phyloP scores from a whole-genome alignment of 2,888 invertebrate genomes.

The Cosmia pyralina region DNA sequence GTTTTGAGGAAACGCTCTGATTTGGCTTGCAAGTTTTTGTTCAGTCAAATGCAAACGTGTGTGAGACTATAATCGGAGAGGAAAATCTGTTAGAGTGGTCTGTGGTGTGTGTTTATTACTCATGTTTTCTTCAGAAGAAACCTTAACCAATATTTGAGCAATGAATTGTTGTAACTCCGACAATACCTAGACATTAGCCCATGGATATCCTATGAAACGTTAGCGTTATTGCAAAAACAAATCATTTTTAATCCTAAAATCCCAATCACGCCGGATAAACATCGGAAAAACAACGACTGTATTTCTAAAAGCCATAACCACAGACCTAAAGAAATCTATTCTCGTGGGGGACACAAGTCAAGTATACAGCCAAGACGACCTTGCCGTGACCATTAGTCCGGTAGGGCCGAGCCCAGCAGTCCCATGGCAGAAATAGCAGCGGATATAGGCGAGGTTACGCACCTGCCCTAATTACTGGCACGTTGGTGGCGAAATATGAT shows the following conservation, averaged over 20 bases:
- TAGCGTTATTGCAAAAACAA: not conserved
- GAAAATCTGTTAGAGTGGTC: not conserved
- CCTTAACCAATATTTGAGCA: not conserved
- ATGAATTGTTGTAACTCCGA: not conserved
- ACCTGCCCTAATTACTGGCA: conserved; percentile 76
- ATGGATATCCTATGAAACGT: not conserved
- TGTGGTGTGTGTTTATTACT: too few species aligned
- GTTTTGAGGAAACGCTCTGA: conserved; percentile 17
- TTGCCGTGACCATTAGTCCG: conserved; percentile 60
- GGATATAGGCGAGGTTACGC: conserved; percentile 74
- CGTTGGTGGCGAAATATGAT: conserved; percentile 53
- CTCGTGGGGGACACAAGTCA: conserved; percentile 12
- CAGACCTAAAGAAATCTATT: conserved; percentile 37
- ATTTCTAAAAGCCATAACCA: conserved; percentile 12
- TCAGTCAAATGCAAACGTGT: not conserved
- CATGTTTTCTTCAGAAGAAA: not conserved
- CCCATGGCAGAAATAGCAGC: conserved; percentile 73
- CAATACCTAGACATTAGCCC: not conserved
- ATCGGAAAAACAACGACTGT: conserved; percentile 5
- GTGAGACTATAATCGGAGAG: not conserved
- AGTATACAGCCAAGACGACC: conserved; percentile 46
- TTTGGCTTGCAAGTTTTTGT: conserved; percentile 9
- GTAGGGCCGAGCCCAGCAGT: conserved; percentile 61
- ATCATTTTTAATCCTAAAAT: not conserved
- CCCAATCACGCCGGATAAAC: not conserved